Evolutionary conservation across 2,888 invertebrate species (phyloP), one percentile per base, ranked within the genome.

Genomic region (Cremastobaeus sp.): DNA sequence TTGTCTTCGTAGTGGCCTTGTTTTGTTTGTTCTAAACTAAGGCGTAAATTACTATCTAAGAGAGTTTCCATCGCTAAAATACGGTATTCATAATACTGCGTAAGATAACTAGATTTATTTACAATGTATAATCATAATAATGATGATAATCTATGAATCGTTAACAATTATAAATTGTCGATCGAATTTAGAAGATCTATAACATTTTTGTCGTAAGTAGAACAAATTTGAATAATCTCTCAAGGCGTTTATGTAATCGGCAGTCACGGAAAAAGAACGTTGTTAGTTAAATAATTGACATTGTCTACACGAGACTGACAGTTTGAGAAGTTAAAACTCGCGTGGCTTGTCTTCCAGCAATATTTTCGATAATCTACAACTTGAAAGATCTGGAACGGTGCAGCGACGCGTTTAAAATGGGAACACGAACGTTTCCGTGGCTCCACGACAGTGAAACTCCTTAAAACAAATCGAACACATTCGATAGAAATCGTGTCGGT

Each of bases 41-140:
- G 81, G 82, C 82, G 69, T 83, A 82, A 81, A 82, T 78, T 60
- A 83, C 78, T 43, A 57, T 78, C 80, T 81, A 76, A 73, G 76
- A 82, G 75, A 77, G 78, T 84, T 82, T 77, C 70, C 69, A 69
- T 71, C 54, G 73, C 82, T 85, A 84, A 80, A 70, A 47, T 77
- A 85, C 84, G 84, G 84, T 85, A 85, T 77, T 85, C 80, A 81
- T 87, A 87, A 87, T 87, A 87, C 87, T 87, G 87, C n/a, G n/a
- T 82, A 80, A 73, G 81, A 85, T 83, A 85, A 82, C 82, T 83
- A 83, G 74, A 84, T 82, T 68, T 86, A 86, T 87, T 81, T 86
- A 86, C 85, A 86, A 86, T 87, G 81, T 85, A 85, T 45, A 45
- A 30, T n/a, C n/a, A n/a, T 18, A 34, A 52, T 77, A 39, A 55